Evolutionary conservation across 2,888 invertebrate species (phyloP).

Genomic region (Rhagium mordax): DNA sequence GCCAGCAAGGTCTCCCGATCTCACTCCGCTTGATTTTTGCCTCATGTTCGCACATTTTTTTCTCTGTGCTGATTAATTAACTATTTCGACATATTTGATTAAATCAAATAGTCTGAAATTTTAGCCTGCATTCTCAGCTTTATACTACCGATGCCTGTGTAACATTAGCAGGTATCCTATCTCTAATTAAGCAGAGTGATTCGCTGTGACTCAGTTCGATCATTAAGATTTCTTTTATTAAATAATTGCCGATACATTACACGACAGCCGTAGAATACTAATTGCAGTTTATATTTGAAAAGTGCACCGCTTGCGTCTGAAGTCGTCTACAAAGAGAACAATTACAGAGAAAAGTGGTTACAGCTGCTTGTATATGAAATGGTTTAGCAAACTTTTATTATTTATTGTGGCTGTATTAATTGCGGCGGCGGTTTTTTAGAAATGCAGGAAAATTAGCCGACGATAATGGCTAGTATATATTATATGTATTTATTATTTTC

Average conservation of each 20-base stretch:
- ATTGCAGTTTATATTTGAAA: slow-evolving; percentile 1
- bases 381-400: background rate
- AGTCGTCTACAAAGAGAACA: background rate
- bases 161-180: no score
- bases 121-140: no score
- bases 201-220: background rate
- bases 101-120: no score
- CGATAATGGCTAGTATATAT: no score
- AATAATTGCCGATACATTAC: background rate
- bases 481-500: no score
- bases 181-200: background rate
- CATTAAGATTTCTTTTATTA: background rate
- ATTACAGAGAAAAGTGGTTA: background rate
- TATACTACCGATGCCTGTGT: no score
- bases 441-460: background rate
- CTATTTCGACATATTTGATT: no score
- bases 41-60: no score
- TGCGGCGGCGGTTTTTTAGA: background rate
- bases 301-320: background rate
- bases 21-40: no score
- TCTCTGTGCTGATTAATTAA: no score
- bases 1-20: no score
- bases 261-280: background rate
- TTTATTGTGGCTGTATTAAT: background rate
- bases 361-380: background rate